These are phyloP conservation scores for Hystrix brachyura DNA, from an alignment of 2,113 vertebrate genomes.

Conservation along the genomic window DNA sequence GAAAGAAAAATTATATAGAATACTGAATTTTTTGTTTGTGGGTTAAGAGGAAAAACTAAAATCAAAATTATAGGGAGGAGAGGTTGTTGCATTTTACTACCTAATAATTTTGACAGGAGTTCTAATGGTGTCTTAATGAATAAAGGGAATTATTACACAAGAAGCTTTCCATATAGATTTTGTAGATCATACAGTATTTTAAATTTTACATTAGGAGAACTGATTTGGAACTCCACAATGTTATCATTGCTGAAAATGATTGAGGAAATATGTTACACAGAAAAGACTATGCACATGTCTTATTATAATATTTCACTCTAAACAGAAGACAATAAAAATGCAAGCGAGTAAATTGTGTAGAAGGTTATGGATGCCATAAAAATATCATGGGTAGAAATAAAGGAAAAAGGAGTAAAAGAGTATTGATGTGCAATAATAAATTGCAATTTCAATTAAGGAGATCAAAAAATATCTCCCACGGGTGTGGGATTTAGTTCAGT, in stretches of 20 bases:
- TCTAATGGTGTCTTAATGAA: neutral
- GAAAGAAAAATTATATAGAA: neutral
- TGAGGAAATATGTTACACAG: neutral
- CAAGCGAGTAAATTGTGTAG: neutral
- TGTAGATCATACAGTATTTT: neutral
- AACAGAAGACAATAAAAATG: neutral
- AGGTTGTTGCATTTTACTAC: neutral
- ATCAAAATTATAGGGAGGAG: neutral
- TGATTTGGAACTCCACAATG: neutral
- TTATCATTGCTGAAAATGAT: neutral
- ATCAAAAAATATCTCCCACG: too few relatives aligned
- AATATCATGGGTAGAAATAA: neutral
- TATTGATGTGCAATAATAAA: too few relatives aligned
- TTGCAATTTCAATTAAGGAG: neutral
- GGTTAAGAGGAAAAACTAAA: slow-evolving; percentile 5
- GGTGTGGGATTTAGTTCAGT: too few relatives aligned
- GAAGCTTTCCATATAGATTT: neutral
- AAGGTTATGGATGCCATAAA: neutral
- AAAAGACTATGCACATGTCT: neutral
- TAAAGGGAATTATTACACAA: neutral
- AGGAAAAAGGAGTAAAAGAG: neutral
- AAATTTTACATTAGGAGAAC: neutral
- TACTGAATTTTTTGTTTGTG: neutral
- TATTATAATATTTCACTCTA: neutral
- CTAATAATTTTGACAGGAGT: neutral